Evolutionary conservation across 1,140 invertebrate species (phyloP).

Genomic region (Rhopalosiphum padi): DNA sequence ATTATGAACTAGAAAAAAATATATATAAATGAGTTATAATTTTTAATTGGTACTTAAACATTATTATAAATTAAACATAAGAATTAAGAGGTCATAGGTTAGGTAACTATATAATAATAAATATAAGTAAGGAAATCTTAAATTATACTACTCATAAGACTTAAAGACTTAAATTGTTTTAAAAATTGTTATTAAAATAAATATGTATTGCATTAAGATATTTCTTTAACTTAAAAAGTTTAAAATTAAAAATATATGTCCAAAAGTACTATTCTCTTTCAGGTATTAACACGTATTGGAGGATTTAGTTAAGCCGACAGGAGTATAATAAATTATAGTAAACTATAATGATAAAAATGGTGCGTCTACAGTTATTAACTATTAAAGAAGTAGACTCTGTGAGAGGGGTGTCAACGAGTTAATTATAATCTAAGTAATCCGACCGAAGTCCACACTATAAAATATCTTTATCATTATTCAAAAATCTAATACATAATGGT

Average conservation of each 20-base stretch:
- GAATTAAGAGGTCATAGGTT: neutral
- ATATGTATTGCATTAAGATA: neutral
- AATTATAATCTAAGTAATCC: neutral
- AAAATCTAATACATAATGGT: neutral
- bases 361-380: neutral
- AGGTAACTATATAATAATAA: neutral
- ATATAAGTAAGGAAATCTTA: neutral
- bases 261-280: neutral
- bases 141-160: neutral
- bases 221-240: too few relatives aligned
- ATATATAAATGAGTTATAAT: neutral
- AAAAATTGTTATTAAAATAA: neutral
- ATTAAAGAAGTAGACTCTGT: neutral
- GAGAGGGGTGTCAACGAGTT: neutral
- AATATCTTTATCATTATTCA: neutral
- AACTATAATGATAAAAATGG: neutral
- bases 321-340: neutral
- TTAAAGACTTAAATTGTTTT: neutral
- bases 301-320: neutral
- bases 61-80: neutral
- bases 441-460: too few relatives aligned
- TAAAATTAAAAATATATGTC: too few relatives aligned
- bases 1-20: neutral
- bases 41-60: conserved; percentile 2
- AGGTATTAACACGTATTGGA: neutral